Percentiles rank a stretch among this genome's conserved stretches.
phyloP scores from a whole-genome alignment of 35 echinoderm and acorn worm genomes.

The Ptychodera flava region DNA sequence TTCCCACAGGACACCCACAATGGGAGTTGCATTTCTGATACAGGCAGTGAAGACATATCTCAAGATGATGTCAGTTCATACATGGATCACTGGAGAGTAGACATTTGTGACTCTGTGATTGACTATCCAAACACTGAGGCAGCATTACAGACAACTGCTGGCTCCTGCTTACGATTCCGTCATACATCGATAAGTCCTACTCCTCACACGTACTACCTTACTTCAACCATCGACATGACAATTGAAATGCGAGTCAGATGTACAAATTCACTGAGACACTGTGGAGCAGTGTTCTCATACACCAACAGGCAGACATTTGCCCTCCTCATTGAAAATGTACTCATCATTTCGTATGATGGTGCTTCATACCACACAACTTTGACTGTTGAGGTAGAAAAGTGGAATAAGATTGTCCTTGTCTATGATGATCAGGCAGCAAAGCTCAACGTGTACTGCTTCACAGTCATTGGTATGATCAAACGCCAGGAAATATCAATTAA shows the following conservation, averaged over 20 bases:
- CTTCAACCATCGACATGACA: conserved; percentile 34
- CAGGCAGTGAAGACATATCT: not conserved
- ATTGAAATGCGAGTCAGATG: conserved; percentile 58
- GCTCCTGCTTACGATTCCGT: conserved; percentile 43
- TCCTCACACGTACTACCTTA: conserved; percentile 21
- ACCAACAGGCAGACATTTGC: conserved; percentile 49
- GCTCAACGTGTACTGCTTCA: conserved; percentile 49
- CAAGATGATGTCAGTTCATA: conserved; percentile 27
- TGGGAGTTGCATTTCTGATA: not conserved
- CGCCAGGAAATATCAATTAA: conserved; percentile 25
- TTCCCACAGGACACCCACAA: conserved; percentile 6
- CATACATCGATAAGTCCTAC: conserved; percentile 39
- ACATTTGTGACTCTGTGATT: conserved; percentile 61
- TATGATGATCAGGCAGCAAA: conserved; percentile 41
- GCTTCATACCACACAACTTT: conserved; percentile 44
- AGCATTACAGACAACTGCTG: conserved; percentile 21
- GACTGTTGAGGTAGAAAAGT: conserved; percentile 26
- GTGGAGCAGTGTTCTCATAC: conserved; percentile 66
- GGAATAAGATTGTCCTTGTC: conserved; percentile 61
- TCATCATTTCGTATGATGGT: conserved; percentile 42
- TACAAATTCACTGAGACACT: conserved; percentile 5
- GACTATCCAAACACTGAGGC: conserved; percentile 18
- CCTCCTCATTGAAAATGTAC: conserved; percentile 30
- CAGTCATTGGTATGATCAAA: conserved; percentile 20
- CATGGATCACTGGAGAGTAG: conserved; percentile 43